These are phyloP conservation scores for Pavo muticus DNA, from an alignment of 2,113 vertebrate genomes.

Conservation along the genomic window DNA sequence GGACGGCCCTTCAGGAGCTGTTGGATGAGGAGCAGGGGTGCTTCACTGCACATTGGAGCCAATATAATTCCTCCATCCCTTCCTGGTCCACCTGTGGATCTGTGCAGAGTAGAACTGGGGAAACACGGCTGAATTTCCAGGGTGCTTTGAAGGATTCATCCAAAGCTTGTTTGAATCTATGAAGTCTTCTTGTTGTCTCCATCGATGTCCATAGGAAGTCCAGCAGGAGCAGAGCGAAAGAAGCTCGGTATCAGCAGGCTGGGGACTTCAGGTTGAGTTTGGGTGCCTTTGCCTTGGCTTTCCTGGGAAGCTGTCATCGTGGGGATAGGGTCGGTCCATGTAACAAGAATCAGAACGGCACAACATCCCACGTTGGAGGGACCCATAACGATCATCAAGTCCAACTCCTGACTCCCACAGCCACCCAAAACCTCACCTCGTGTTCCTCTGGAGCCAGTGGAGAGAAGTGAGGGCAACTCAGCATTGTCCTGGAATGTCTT, in stretches of 20 bases:
- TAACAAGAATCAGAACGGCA: neutral
- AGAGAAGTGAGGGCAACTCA: neutral
- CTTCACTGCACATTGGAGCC: neutral
- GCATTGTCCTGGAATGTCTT: neutral
- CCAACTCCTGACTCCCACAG: no score
- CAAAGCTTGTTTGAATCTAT: rapidly evolving
- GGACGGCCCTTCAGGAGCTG: neutral
- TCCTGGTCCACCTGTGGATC: neutral
- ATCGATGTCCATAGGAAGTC: neutral
- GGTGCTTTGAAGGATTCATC: neutral
- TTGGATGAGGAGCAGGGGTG: neutral
- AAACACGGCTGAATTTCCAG: neutral
- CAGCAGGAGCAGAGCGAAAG: neutral
- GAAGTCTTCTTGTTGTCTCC: neutral
- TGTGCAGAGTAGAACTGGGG: neutral
- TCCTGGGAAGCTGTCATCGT: neutral
- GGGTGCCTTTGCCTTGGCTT: neutral
- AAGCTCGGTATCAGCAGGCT: neutral
- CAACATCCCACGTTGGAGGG: no score
- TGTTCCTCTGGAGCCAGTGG: neutral
- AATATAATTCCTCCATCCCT: rapidly evolving
- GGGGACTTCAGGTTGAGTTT: neutral
- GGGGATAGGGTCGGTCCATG: neutral
- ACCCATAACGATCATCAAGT: no score
- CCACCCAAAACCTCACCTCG: neutral